phyloP scores from a whole-genome alignment of 2,888 invertebrate species.

The Crossocerus cetratus region DNA sequence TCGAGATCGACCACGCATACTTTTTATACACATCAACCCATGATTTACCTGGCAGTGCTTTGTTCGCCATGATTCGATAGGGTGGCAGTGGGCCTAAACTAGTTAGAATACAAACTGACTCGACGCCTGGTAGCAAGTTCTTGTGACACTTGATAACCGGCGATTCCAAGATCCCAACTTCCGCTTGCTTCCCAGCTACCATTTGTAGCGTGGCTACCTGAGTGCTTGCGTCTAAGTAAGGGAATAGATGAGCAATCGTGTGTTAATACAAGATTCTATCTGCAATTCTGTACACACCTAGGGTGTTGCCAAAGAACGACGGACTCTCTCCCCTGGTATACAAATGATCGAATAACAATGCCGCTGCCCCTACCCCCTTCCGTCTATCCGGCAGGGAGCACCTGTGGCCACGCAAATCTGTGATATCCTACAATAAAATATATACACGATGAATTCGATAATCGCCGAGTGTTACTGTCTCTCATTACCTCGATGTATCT shows the following conservation, averaged over 20 bases:
- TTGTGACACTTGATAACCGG: constrained; percentile 66
- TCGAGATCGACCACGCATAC: neutral
- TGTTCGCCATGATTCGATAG: constrained; percentile 82
- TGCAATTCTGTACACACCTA: constrained; percentile 56
- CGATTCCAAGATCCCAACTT: constrained; percentile 66
- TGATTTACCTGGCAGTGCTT: constrained; percentile 79
- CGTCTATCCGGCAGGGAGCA: constrained; percentile 66
- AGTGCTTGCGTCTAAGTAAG: constrained; percentile 62
- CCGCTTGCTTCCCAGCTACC: constrained; percentile 69
- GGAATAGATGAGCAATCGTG: neutral
- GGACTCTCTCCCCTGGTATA: constrained; percentile 66
- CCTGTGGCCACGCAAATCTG: constrained; percentile 67
- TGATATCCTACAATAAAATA: constrained; percentile 54
- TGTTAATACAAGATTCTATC: no score
- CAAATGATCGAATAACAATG: constrained; percentile 63
- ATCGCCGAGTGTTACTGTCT: neutral
- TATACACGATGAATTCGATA: neutral
- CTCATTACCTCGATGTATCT: constrained; percentile 53
- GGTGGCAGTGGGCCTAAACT: constrained; percentile 84
- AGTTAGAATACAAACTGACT: constrained; percentile 76
- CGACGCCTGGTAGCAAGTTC: constrained; percentile 58
- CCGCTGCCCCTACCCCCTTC: constrained; percentile 56
- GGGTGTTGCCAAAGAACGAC: constrained; percentile 67
- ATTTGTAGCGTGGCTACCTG: constrained; percentile 68
- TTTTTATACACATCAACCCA: neutral